Conservation (phyloP, 2,797 vertebrate genomes). For the Clarias platycephalus region DNA sequence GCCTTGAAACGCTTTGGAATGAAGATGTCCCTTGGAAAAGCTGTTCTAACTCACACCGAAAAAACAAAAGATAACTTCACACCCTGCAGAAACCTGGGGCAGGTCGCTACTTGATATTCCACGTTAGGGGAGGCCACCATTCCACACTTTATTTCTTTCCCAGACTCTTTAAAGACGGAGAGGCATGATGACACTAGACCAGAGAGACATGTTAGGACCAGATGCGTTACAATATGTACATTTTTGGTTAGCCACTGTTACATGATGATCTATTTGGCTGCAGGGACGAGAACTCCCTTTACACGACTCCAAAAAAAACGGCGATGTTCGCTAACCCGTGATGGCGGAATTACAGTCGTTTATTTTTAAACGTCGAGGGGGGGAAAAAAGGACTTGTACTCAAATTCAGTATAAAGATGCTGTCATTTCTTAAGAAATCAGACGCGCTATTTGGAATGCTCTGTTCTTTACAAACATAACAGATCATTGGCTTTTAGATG, state of each 20-base stretch:
- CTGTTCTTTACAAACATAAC: constrained; percentile 84
- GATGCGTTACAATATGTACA: constrained; percentile 78
- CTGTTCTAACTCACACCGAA: constrained; percentile 63
- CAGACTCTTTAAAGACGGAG: constrained; percentile 73
- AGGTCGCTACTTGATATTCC: constrained; percentile 67
- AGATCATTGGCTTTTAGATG: constrained; percentile 85
- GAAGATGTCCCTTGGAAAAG: constrained; percentile 73
- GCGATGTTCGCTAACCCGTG: constrained; percentile 68
- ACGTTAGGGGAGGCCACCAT: constrained; percentile 59
- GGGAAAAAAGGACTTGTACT: constrained; percentile 69
- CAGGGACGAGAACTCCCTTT: constrained; percentile 69
- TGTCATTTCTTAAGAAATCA: constrained; percentile 82
- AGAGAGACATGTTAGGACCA: constrained; percentile 75
- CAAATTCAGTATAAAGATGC: constrained; percentile 70
- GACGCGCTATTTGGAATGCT: constrained; percentile 84
- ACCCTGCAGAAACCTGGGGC: constrained; percentile 72
- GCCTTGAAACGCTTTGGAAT: constrained; percentile 79
- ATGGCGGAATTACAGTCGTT: constrained; percentile 77
- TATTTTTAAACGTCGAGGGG: constrained; percentile 62
- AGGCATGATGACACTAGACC: constrained; percentile 73
- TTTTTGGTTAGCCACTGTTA: constrained; percentile 82
- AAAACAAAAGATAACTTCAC: constrained; percentile 67
- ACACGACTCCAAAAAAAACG: constrained; percentile 66
- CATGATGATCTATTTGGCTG: constrained; percentile 72
- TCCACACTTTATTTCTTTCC: constrained; percentile 70